These are phyloP conservation scores for Himalopsyche kuldschensis DNA, from an alignment of 2,888 invertebrate genomes.

Conservation along the genomic window DNA sequence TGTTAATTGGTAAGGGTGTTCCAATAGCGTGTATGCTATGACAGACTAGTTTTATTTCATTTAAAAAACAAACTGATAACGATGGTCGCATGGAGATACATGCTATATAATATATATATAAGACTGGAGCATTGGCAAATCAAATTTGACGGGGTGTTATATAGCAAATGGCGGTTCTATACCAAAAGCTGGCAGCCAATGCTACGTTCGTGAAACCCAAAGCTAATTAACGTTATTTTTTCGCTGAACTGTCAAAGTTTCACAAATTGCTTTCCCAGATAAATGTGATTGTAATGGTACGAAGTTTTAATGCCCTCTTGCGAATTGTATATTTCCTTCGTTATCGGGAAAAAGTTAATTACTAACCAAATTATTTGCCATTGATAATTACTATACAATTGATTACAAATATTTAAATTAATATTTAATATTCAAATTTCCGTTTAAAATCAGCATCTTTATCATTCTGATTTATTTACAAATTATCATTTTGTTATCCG, in stretches of 20 bases:
- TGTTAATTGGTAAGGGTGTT: no score
- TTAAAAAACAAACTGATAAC: no score
- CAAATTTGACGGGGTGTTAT: constrained; percentile 11
- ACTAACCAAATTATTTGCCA: background rate
- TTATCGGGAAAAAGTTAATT: background rate
- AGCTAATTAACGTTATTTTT: constrained; percentile 7
- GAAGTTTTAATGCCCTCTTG: background rate
- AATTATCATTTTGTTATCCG: no score
- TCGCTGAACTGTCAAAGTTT: constrained; percentile 18
- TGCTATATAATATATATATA: background rate
- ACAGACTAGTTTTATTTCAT: no score
- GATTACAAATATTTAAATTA: background rate
- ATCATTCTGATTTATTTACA: no score
- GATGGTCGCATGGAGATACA: background rate
- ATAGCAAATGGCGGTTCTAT: constrained; percentile 7
- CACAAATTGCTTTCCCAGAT: constrained; percentile 20
- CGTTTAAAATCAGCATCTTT: no score
- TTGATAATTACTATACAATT: background rate
- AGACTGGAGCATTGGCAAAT: background rate
- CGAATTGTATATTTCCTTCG: background rate
- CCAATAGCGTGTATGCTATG: no score
- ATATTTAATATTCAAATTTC: background rate
- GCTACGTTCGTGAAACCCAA: background rate
- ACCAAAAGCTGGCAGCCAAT: background rate
- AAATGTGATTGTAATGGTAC: constrained; percentile 4